phyloP scores from a whole-genome alignment of 2,113 vertebrate genomes.

The Coracopsis vasa region DNA sequence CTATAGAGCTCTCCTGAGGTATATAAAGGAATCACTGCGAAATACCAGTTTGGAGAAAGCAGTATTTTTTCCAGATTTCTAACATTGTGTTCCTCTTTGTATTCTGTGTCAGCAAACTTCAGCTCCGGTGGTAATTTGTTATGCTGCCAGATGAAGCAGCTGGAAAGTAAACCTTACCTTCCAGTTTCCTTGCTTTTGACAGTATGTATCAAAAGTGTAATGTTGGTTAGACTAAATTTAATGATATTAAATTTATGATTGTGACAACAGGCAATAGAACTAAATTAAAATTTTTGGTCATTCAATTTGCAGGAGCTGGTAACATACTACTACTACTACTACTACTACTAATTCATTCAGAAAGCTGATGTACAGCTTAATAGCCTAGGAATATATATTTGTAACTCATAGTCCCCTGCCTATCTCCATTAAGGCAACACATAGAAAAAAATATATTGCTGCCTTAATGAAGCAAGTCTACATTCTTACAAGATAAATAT shows the following conservation, averaged over 20 bases:
- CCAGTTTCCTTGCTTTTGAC: neutral
- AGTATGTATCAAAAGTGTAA: neutral
- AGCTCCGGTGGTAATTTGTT: neutral
- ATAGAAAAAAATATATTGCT: neutral
- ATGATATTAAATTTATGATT: neutral
- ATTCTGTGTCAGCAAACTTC: neutral
- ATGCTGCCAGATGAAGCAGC: neutral
- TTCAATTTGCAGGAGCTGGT: neutral
- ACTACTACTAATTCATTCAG: neutral
- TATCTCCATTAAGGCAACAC: neutral
- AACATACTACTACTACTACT: too few relatives aligned
- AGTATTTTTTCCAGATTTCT: neutral
- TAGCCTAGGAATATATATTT: neutral
- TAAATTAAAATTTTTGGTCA: neutral
- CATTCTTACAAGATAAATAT: neutral
- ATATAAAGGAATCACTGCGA: neutral
- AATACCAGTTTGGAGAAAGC: neutral
- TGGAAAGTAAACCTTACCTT: neutral
- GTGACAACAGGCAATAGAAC: neutral
- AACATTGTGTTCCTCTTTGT: neutral
- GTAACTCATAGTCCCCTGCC: neutral
- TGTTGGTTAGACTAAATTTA: neutral
- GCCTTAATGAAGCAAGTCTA: neutral
- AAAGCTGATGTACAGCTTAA: neutral
- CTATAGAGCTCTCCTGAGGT: neutral